Evolutionary conservation across 2,888 invertebrate genomes (phyloP), one percentile per base, ranked within the genome.

Genomic region (Archaeoteleia sp.): DNA sequence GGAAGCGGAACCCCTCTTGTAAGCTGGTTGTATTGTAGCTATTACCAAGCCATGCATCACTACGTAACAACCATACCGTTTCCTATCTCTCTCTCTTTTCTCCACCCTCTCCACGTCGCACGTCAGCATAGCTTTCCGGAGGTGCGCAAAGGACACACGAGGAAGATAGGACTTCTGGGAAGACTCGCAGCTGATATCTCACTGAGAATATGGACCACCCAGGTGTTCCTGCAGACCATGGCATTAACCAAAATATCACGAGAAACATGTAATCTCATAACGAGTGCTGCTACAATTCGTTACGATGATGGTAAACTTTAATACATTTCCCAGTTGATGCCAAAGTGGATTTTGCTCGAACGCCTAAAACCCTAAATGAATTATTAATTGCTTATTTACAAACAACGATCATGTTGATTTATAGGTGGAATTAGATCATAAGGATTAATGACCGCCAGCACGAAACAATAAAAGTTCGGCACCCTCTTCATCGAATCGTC

Each of bases 71-170:
- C 82, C 79, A 76, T 79, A 75, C 77, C 76, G 74, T 77, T 81
- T 73, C 68, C 74, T 71, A 61, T 66, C 71, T 54, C 51, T 61
- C 67, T 67, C 66, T 67, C 69, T 55, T 43, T 51, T 15, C 30
- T 58, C 57, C 46, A 37, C 32, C 29, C 39, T 51, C 37, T 30
- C 32, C 72, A 70, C 48, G 71, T 78, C 72, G 75, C 68, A 45
- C 35, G 9, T 57, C 70, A 86, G 86, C 86, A 84, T 86, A 29
- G 85, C 71, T 83, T 79, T 78, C 40, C 45, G 46, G 25, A 71
- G 67, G 70, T 69, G 73, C 73, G 74, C 88, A 87, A 87, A 73
- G 72, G 87, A 88, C 87, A 87, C 86, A 85, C 85, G 86, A 54
- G 35, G 48, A 58, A 43, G 63, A 57, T 49, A 66, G 71, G 51